These are phyloP conservation scores for Pholis gunnellus DNA, from an alignment of 2,113 vertebrate genomes.

Conservation along the genomic window DNA sequence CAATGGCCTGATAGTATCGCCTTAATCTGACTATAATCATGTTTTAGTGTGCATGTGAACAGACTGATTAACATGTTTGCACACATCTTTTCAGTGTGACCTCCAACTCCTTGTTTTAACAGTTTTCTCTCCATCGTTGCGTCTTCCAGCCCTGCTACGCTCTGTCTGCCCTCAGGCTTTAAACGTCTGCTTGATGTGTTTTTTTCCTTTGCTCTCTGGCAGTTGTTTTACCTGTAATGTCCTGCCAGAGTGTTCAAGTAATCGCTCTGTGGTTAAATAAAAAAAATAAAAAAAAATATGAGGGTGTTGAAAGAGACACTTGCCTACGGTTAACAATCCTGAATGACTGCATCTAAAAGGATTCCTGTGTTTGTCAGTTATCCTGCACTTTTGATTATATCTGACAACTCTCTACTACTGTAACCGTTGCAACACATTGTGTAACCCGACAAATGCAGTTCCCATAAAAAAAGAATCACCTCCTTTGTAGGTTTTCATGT, in stretches of 20 bases:
- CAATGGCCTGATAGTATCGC: conserved; percentile 10
- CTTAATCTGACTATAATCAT: conserved; percentile 37
- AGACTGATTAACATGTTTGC: conserved; percentile 14
- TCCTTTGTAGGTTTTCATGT: not conserved
- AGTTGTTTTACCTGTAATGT: conserved; percentile 63
- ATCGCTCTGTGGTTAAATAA: conserved; percentile 54
- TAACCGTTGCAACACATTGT: not conserved
- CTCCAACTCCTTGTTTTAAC: not conserved
- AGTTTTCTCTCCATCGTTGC: not conserved
- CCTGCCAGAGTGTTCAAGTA: conserved; percentile 11
- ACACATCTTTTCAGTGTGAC: not conserved
- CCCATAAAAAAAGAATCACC: not conserved
- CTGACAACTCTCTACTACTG: not conserved
- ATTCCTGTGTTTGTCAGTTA: conserved; percentile 1
- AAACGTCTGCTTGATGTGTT: conserved; percentile 28
- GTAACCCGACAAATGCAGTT: not conserved
- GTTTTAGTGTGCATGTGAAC: not conserved
- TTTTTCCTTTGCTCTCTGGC: conserved; percentile 36
- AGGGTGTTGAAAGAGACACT: conserved; percentile 24
- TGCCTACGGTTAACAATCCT: conserved; percentile 1
- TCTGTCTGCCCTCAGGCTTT: conserved; percentile 58
- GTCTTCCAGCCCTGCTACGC: conserved; percentile 5
- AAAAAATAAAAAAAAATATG: conserved; percentile 62
- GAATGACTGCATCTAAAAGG: not conserved
- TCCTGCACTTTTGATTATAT: not conserved